Conservation (phyloP, 1,140 invertebrate species). For the Manduca sexta region DNA sequence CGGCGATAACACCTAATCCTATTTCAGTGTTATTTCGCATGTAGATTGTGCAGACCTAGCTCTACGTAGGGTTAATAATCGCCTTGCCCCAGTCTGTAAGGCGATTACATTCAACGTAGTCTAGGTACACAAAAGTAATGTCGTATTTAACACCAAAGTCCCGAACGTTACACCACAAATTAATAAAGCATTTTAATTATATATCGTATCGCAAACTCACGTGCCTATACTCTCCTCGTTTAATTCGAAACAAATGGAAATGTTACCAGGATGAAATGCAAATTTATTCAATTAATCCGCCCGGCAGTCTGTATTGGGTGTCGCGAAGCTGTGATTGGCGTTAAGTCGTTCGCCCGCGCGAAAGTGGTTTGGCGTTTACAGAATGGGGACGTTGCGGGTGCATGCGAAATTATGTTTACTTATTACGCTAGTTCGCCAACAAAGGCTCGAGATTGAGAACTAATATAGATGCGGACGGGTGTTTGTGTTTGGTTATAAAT, state of each 20-base stretch:
- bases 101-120: no score
- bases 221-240: background rate
- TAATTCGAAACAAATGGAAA: slow-evolving; percentile 64
- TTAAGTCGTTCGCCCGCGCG: slow-evolving; percentile 44
- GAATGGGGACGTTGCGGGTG: slow-evolving; percentile 24
- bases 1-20: no score
- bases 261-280: slow-evolving; percentile 55
- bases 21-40: no score
- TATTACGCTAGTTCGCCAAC: slow-evolving; percentile 17
- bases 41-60: no score
- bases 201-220: background rate
- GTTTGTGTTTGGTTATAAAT: no score
- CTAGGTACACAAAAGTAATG: no score
- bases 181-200: background rate
- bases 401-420: slow-evolving; percentile 32
- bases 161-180: no score
- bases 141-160: no score
- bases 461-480: background rate
- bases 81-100: no score
- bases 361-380: slow-evolving; percentile 34
- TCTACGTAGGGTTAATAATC: no score
- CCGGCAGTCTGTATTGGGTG: slow-evolving; percentile 53
- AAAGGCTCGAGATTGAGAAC: slow-evolving; percentile 1
- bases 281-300: slow-evolving; percentile 70
- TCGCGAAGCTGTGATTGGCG: slow-evolving; percentile 58